Conservation (phyloP, 2,797 vertebrate species). For the Thripadectes ignobilis region DNA sequence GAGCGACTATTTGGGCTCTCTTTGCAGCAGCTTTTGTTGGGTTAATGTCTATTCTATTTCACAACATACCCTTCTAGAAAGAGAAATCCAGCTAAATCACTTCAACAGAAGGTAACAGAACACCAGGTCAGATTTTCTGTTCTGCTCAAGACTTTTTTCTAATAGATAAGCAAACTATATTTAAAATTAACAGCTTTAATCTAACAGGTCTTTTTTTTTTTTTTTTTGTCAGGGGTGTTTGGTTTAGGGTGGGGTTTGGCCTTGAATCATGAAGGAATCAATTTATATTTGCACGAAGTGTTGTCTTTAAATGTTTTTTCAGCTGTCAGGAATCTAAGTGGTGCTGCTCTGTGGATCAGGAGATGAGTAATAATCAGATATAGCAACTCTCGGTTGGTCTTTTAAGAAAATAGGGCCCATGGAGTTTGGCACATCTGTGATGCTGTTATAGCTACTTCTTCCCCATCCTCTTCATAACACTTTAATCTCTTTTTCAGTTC, state of each 20-base stretch:
- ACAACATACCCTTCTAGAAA: not conserved
- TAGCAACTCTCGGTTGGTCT: not conserved
- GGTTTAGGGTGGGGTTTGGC: not conserved
- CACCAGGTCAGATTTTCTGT: not conserved
- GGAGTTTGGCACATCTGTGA: not conserved
- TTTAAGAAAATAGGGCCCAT: not conserved
- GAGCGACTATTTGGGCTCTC: too few relatives aligned
- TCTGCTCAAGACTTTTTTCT: not conserved
- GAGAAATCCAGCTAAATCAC: not conserved
- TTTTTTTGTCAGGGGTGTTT: rapidly evolving
- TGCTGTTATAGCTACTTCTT: not conserved
- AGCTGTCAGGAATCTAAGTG: not conserved
- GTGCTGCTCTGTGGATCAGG: not conserved
- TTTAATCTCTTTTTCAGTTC: not conserved
- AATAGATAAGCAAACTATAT: not conserved
- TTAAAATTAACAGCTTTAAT: not conserved
- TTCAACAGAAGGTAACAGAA: not conserved
- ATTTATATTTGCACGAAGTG: not conserved
- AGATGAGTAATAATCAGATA: not conserved
- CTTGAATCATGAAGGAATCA: not conserved
- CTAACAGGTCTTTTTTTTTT: not conserved
- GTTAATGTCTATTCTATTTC: not conserved
- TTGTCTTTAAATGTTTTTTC: not conserved
- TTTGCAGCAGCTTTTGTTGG: not conserved
- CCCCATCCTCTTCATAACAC: not conserved